Base-by-base conservation (phyloP, 2,113 vertebrate genomes). In the Corythoichthys haematopterus region DNA sequence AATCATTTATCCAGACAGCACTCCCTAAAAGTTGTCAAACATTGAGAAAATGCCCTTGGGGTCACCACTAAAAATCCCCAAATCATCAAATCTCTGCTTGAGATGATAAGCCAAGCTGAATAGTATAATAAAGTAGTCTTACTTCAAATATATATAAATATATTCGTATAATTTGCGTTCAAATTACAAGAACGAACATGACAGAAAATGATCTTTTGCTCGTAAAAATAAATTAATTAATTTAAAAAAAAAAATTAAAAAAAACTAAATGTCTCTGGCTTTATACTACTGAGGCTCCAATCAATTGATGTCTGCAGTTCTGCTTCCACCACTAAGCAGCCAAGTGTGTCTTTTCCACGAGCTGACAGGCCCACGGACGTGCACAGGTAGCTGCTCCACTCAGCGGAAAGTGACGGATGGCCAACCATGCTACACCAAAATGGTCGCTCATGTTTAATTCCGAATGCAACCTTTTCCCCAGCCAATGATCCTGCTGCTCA, bases 381-480 rank as follows among this genome's bases (percentile, higher is more conserved):
- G 77, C 78, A 66, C 81, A 88, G 84, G 88, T 87, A 89, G 69
- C 66, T 75, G 78, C 77, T 79, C 78, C 64, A 28, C 74, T 70
- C 73, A 47, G 76, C 74, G 74, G 66, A 80, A 74, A 83, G 82
- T 88, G 88, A 91, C 71, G 73, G 85, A 86, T 76, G 72, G 80
- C 80, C 84, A 11, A 77, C 74, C 75, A 77, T 80, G 77, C 69
- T 84, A 57, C 77, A 74, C 68, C 58, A 78, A 78, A 85, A 73
- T 10, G 71, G 74, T 69, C 70, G 74, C 89, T 91, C 91, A 91
- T 92, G 88, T 90, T 90, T 90, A 89, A 92, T 92, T 91, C 89
- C 78, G 68, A 74, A 69, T 74, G 69, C 79, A 85, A 75, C 80
- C 83, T 72, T 82, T 72, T 68, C 71, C 68, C 62, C 72, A 81